Evolutionary conservation across 2,797 vertebrate species (phyloP).

Genomic region (Odontamblyopus lacepedii): DNA sequence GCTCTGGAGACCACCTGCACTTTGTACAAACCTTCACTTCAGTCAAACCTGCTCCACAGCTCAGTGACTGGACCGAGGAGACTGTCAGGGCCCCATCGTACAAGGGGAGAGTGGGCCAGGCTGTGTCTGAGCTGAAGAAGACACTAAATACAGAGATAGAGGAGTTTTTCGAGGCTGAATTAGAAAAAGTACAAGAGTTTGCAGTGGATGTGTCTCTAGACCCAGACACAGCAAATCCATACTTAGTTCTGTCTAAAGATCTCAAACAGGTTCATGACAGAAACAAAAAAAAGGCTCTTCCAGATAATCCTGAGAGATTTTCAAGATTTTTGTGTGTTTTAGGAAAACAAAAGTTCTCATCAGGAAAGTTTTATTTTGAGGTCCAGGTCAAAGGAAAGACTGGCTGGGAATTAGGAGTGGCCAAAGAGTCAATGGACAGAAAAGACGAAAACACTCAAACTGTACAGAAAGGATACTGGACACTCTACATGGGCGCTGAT

Average conservation of each 20-base stretch:
- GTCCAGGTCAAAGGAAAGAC: slow-evolving; percentile 5
- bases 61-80: slow-evolving; percentile 2
- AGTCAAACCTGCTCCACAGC: slow-evolving; percentile 1
- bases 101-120: neutral
- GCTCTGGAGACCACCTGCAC: slow-evolving; percentile 3
- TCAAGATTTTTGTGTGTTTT: neutral
- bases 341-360: neutral
- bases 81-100: neutral
- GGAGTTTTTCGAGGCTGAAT: neutral
- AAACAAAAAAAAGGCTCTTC: neutral
- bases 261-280: neutral
- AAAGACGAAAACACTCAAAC: neutral
- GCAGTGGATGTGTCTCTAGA: neutral
- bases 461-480: neutral
- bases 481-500: neutral
- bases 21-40: slow-evolving; percentile 1
- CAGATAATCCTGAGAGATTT: slow-evolving; percentile 8
- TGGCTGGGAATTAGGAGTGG: neutral
- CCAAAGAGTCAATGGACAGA: neutral
- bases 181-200: neutral
- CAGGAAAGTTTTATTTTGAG: slow-evolving; percentile 3
- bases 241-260: neutral
- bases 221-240: neutral
- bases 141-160: neutral
- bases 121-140: neutral